Base-by-base conservation (phyloP, 2,888 invertebrate genomes). In the Cheilosia pagana region DNA sequence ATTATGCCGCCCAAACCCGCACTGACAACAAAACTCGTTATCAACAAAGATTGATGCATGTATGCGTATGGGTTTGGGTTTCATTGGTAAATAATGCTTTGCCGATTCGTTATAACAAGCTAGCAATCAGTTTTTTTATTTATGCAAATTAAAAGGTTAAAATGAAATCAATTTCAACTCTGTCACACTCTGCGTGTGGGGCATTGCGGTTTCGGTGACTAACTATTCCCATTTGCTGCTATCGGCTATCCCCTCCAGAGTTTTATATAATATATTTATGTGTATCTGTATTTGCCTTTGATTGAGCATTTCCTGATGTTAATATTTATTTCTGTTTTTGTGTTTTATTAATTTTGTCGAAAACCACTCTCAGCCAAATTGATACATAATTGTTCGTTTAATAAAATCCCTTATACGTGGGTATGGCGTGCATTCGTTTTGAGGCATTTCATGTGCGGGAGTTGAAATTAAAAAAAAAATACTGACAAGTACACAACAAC, bases 271-370 rank as follows among this genome's bases (percentile, higher is more conserved):
- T 28, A 28, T 28, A 12, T n/a, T n/a, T n/a, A n/a, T n/a, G n/a
- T n/a, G n/a, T n/a, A n/a, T n/a, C n/a, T n/a, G n/a, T 35, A 35
- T 31, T 68, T 45, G 28, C 3, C 21, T 68, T 68, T 59, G 55
- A 52, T 75, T 48, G 35, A 59, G 52, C 31, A 28, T 52, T 25
- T 77, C 45, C 35, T 39, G 48, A 70, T 63, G 70, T 53, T 23
- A 55, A 21, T 63, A 68, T 68, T 68, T 41, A 19, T 52, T 52
- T 35, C 10, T 3, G 0, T 35, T 59, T 68, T 43, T 35, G 41
- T 48, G 35, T 55, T 62, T 63, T 70, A 77, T 77, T 70, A 55
- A 77, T 62, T 70, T 62, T 23, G 25, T 16, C 35, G 8, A 62
- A 31, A 48, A 62, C 62, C 62, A 21, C 48, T 31, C 16, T 48